These are phyloP conservation scores for Silvanus unidentatus DNA, from an alignment of 2,888 invertebrate species.

Conservation along the genomic window DNA sequence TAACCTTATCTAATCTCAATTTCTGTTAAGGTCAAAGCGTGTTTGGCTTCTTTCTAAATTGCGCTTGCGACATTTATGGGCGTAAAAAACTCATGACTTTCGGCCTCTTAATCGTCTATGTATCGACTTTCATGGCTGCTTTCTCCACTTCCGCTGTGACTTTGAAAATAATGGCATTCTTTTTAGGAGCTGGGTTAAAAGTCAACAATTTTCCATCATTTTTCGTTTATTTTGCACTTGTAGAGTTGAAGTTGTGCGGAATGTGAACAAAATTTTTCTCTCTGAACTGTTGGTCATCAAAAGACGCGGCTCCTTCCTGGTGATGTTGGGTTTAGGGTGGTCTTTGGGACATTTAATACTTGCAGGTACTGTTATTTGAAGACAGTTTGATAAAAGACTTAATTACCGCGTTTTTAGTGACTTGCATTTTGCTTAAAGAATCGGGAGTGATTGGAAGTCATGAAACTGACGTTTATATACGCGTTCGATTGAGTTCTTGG, in stretches of 20 bases:
- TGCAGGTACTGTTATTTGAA: conserved; percentile 11
- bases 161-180: conserved; percentile 40
- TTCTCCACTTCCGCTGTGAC: conserved; percentile 40
- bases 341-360: conserved; percentile 34
- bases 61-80: conserved; percentile 42
- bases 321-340: conserved; percentile 42
- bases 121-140: conserved; percentile 37
- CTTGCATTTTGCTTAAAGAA: conserved; percentile 16
- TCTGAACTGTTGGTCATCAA: conserved; percentile 43
- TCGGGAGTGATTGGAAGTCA: conserved; percentile 18
- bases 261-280: conserved; percentile 40
- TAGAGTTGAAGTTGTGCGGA: conserved; percentile 41
- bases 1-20: neutral
- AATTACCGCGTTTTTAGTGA: conserved; percentile 18
- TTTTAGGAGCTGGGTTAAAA: conserved; percentile 45
- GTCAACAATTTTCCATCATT: conserved; percentile 9
- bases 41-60: conserved; percentile 38
- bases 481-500: conserved; percentile 43
- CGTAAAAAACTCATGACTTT: conserved; percentile 39
- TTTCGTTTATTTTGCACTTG: neutral
- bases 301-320: conserved; percentile 40
- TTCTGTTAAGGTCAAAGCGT: conserved; percentile 38
- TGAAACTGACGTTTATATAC: conserved; percentile 25
- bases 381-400: conserved; percentile 20
- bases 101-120: conserved; percentile 40